These are phyloP conservation scores for Sorex fumeus DNA, from an alignment of 2,113 vertebrate genomes.

Conservation along the genomic window DNA sequence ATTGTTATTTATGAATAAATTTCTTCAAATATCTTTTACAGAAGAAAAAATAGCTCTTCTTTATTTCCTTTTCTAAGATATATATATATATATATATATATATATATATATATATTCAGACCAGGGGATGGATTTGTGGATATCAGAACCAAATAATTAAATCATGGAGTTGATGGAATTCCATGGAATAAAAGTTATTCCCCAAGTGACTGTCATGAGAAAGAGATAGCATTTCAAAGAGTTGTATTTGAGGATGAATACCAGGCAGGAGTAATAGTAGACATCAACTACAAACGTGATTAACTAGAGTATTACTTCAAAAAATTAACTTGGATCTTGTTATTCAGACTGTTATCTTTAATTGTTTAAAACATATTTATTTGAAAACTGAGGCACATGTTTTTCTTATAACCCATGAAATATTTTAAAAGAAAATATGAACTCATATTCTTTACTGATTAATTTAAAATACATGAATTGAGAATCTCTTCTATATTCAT, in stretches of 20 bases:
- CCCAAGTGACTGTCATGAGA: neutral
- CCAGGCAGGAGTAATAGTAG: neutral
- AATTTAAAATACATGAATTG: neutral
- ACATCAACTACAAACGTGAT: neutral
- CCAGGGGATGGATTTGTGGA: neutral
- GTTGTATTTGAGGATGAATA: neutral
- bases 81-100: no score
- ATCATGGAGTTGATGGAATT: neutral
- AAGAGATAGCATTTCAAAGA: neutral
- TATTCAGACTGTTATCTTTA: neutral
- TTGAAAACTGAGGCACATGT: neutral
- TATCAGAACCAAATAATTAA: neutral
- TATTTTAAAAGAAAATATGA: neutral
- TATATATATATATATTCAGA: no score
- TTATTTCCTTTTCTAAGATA: neutral
- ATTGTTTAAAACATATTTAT: neutral
- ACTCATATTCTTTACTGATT: neutral
- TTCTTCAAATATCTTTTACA: neutral
- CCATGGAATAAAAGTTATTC: neutral
- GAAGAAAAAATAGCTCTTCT: neutral
- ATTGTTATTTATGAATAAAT: neutral
- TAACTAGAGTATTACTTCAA: neutral
- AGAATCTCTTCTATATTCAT: neutral
- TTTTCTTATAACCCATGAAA: neutral
- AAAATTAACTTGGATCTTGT: neutral